These are phyloP conservation scores for Chrysolophus pictus DNA, from an alignment of 2,797 vertebrate genomes.

Conservation along the genomic window DNA sequence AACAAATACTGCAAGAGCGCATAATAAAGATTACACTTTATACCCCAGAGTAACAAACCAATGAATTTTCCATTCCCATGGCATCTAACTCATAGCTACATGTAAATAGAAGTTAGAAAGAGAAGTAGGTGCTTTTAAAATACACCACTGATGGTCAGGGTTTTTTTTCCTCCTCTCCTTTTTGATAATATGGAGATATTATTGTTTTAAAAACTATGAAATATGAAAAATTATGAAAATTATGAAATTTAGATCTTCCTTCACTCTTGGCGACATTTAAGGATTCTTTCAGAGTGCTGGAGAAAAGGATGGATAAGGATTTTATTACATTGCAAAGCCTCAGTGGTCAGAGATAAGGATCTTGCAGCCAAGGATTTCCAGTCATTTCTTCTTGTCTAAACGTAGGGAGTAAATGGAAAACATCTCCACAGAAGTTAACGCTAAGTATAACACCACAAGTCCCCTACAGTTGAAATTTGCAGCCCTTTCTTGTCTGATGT, in stretches of 20 bases:
- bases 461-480: background rate
- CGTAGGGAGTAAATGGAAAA: background rate
- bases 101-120: background rate
- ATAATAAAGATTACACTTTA: background rate
- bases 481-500: background rate
- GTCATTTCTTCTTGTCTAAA: background rate
- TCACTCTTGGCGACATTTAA: background rate
- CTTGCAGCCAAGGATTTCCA: background rate
- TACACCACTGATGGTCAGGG: background rate
- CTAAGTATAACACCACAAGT: background rate
- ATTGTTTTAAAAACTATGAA: background rate
- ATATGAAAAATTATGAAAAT: background rate
- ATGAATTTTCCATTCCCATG: background rate
- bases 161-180: fast-evolving
- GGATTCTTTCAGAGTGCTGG: background rate
- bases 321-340: background rate
- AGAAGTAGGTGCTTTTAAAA: background rate
- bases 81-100: background rate
- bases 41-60: background rate
- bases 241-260: background rate
- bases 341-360: background rate
- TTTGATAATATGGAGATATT: background rate
- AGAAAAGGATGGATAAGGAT: background rate
- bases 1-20: background rate
- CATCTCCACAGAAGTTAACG: background rate